Base-by-base conservation (phyloP, 2,888 invertebrate genomes). In the Epinotia brunnichana region DNA sequence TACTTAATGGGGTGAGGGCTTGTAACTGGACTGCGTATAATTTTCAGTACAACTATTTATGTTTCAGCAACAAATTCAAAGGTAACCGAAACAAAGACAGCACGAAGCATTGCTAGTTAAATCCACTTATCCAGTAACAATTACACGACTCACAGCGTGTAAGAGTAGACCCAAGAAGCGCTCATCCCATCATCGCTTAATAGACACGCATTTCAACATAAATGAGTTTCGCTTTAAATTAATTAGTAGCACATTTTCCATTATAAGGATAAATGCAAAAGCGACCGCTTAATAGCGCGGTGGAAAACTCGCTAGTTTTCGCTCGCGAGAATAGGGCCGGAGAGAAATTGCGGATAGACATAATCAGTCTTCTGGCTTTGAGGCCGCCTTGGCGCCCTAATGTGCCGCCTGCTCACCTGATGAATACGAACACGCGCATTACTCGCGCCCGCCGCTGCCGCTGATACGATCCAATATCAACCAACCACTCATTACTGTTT, bases 321-420 rank as follows among this genome's bases (percentile, higher is more conserved):
- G 91, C 90, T 90, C 92, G 91, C 90, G 91, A 88, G 91, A 89
- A 91, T 90, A 91, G 91, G 90, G 90, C 88, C 86, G 87, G 88
- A 90, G 93, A 92, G 92, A 91, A 92, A 93, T 92, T 91, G 91
- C 91, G 92, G 90, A 92, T 92, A 92, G 91, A 92, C 91, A 91
- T 91, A 93, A 93, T 93, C 93, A 92, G 93, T 93, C 93, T 93
- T 92, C 91, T 90, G 93, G 92, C 92, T 92, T 93, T 91, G 92
- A 92, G 90, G 92, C 91, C 85, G 90, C 89, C 84, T 85, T 87
- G 85, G 87, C 90, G 86, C 88, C 85, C 90, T 90, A 91, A 92
- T 91, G 91, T 89, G 87, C 87, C 85, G 80, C 86, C 83, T 87
- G 85, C 87, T 87, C 90, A 86, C 85, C 90, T 90, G 92, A 91